Percentiles rank a stretch among this genome's conserved stretches.
Evolutionary conservation across 2,888 invertebrate species (phyloP).

Genomic region (Brenthis daphne): DNA sequence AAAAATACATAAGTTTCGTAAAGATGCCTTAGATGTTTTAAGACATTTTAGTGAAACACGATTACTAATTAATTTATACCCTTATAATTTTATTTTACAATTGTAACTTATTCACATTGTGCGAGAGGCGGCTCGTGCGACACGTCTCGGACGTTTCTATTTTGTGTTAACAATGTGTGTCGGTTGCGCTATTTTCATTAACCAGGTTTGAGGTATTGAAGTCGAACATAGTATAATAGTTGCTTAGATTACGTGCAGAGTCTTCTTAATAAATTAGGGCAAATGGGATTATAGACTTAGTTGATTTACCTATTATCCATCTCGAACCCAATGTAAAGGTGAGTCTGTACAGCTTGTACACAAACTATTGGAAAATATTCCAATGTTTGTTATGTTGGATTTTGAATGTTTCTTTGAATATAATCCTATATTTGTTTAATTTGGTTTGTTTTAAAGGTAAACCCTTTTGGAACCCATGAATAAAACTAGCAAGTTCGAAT

Average conservation of each 20-base stretch:
- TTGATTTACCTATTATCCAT: slow-evolving; percentile 54
- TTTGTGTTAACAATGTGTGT: slow-evolving; percentile 68
- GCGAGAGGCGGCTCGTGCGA: slow-evolving; percentile 31
- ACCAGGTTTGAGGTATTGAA: slow-evolving; percentile 72
- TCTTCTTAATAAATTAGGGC: slow-evolving; percentile 56
- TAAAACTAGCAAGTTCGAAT: too few species aligned
- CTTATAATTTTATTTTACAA: slow-evolving; percentile 48
- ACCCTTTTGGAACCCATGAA: slow-evolving; percentile 6
- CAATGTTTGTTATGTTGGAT: slow-evolving; percentile 71
- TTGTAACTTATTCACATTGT: slow-evolving; percentile 35
- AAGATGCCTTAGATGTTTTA: slow-evolving; percentile 77
- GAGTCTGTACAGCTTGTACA: slow-evolving; percentile 59
- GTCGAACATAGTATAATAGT: slow-evolving; percentile 65
- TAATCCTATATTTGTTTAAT: slow-evolving; percentile 81
- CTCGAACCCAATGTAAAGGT: slow-evolving; percentile 51
- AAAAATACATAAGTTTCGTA: slow-evolving; percentile 79
- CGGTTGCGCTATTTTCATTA: slow-evolving; percentile 69
- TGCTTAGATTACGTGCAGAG: slow-evolving; percentile 67
- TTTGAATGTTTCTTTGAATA: slow-evolving; percentile 80
- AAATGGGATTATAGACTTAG: slow-evolving; percentile 74
- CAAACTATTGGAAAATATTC: slow-evolving; percentile 60
- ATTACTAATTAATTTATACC: slow-evolving; percentile 61
- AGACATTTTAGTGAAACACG: slow-evolving; percentile 61
- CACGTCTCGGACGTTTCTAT: slow-evolving; percentile 31
- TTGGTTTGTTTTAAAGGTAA: slow-evolving; percentile 68